These are phyloP conservation scores for Tineola bisselliella DNA, from an alignment of 2,888 invertebrate species.

Conservation along the genomic window DNA sequence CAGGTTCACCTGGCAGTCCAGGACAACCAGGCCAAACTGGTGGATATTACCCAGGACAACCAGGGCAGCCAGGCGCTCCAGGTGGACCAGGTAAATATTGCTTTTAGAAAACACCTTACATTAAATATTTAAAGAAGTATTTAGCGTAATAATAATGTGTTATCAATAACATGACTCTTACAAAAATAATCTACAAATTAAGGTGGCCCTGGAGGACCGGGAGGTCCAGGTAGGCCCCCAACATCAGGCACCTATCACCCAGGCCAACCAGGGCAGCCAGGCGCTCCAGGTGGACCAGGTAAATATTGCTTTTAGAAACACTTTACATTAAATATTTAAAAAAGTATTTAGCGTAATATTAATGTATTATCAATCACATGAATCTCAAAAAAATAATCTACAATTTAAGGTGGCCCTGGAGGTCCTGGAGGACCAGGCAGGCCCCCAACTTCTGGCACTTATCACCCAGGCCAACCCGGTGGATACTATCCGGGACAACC, in stretches of 20 bases:
- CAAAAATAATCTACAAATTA: background rate
- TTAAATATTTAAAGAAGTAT: too few species aligned
- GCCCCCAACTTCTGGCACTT: slow-evolving; percentile 23
- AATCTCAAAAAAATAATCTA: too few species aligned
- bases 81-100: slow-evolving; percentile 1
- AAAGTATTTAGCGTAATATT: too few species aligned
- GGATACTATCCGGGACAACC: slow-evolving; percentile 32
- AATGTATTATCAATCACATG: too few species aligned
- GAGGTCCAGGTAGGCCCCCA: slow-evolving; percentile 22
- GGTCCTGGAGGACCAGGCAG: slow-evolving; percentile 19
- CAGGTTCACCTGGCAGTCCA: slow-evolving; percentile 26
- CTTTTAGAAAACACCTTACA: too few species aligned
- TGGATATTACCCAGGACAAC: slow-evolving; percentile 27
- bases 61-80: slow-evolving; percentile 22
- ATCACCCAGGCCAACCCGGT: too few species aligned
- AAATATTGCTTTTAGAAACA: background rate
- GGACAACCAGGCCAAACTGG: slow-evolving; percentile 20
- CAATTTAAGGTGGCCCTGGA: slow-evolving; percentile 21
- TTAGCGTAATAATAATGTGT: too few species aligned
- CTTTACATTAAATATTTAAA: too few species aligned
- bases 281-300: slow-evolving; percentile 12
- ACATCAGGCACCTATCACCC: slow-evolving; percentile 18
- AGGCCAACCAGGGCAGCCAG: too few species aligned
- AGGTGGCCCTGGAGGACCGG: slow-evolving; percentile 24
- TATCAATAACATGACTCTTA: too few species aligned